Conservation (phyloP, 1,140 invertebrate species). For the Lordiphosa collinella region DNA sequence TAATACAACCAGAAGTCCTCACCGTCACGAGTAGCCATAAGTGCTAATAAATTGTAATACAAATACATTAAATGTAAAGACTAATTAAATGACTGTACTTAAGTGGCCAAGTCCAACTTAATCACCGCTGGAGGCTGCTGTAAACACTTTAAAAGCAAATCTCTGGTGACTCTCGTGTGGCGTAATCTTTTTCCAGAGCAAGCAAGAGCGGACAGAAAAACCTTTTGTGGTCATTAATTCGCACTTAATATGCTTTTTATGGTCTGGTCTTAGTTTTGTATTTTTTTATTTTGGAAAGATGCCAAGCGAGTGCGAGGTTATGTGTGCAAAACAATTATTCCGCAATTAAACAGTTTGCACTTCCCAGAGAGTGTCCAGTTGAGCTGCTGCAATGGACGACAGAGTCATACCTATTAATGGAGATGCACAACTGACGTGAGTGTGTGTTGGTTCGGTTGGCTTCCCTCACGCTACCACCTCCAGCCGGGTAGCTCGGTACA, state of each 20-base stretch:
- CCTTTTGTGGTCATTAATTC: constrained; percentile 78
- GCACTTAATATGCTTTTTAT: constrained; percentile 78
- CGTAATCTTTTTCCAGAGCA: constrained; percentile 40
- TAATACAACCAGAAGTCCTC: too few species aligned
- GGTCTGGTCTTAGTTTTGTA: constrained; percentile 27
- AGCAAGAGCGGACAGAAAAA: constrained; percentile 16
- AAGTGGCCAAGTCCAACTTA: constrained; percentile 50
- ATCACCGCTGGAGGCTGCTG: constrained; percentile 47
- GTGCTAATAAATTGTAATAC: constrained; percentile 77
- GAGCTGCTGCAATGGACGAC: constrained; percentile 3
- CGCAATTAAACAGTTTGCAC: constrained; percentile 78
- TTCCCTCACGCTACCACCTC: constrained; percentile 19
- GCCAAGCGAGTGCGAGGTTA: constrained; percentile 55
- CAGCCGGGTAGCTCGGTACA: constrained; percentile 27
- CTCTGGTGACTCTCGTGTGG: constrained; percentile 37
- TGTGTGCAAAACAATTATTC: constrained; percentile 79
- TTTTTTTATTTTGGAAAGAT: constrained; percentile 60
- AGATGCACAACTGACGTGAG: too few species aligned
- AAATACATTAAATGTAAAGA: constrained; percentile 77
- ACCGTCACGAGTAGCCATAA: constrained; percentile 20
- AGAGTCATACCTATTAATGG: constrained; percentile 56
- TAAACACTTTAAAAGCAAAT: constrained; percentile 27
- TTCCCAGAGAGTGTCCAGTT: constrained; percentile 21
- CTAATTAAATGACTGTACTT: constrained; percentile 77
- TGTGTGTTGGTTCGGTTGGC: too few species aligned